Evolutionary conservation across 2,888 invertebrate genomes (phyloP), one percentile per base, ranked within the genome.

Genomic region (Lypha dubia): DNA sequence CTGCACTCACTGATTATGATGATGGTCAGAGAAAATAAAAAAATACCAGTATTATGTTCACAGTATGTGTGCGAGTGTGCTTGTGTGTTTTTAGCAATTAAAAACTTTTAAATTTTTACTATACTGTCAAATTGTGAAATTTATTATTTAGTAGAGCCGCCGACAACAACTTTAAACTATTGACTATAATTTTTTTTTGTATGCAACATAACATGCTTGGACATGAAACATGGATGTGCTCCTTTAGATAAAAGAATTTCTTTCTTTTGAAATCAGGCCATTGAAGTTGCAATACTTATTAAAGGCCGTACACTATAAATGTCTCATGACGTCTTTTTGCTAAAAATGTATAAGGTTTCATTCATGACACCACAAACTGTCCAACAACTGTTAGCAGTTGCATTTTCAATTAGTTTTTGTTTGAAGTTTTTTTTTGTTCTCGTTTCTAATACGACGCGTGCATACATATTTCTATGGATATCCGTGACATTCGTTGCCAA

Each of bases 1-100:
- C 9, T 49, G 24, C 4, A n/a, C 7, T n/a, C 22, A n/a, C n/a
- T n/a, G n/a, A n/a, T n/a, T n/a, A n/a, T 41, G 24, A 28, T 35
- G 60, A 38, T 76, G 75, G 22, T 6, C 65, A 67, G n/a, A 22
- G 24, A n/a, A 41, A 41, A 41, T 6, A 53, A 68, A 22, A 22
- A 17, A n/a, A n/a, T n/a, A n/a, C n/a, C n/a, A n/a, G n/a, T 35
- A 17, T 56, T 20, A 20, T 38, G 53, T 49, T 53, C n/a, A 41
- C n/a, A n/a, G n/a, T n/a, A n/a, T n/a, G n/a, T n/a, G n/a, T n/a
- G 24, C 44, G 22, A 32, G 20, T 32, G 17, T 46, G 17, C 3
- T 65, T 56, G n/a, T n/a, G n/a, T n/a, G n/a, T 58, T n/a, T n/a
- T 60, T 15, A 56, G 58, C 67, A 70, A 68, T 68, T 68, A 77